Base-by-base conservation (phyloP, 1,140 invertebrate genomes). In the Lordiphosa collinella region DNA sequence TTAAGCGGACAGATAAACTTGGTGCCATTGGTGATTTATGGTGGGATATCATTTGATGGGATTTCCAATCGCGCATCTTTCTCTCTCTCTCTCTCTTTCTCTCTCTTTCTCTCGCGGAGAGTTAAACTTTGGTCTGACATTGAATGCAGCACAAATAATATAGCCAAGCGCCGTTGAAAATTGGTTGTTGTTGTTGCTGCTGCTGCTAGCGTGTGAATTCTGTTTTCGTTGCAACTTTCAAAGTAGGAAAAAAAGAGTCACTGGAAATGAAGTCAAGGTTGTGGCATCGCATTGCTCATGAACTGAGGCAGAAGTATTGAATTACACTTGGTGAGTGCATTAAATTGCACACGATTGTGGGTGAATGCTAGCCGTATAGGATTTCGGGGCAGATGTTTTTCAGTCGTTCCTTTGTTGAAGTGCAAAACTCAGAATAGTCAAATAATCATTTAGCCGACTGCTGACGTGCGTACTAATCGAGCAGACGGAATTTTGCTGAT, bases 11-110 rank as follows among this genome's bases (percentile, higher is more conserved):
- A 78, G 72, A 76, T 61, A 73, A 61, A 67, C 41, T 59, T 48
- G 70, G 48, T 80, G 74, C 66, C 79, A 78, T 84, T 84, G 69
- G 78, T 84, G 78, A 84, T 84, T 84, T 84, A 84, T 78, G 80
- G 78, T 84, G 60, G 68, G 79, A 84, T 63, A 48, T 55, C 61
- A 59, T 64, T 54, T 78, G 69, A 79, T 78, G 68, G 74, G 66
- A 43, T 51, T 51, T 37, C 35, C 59, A 44, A 50, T 38, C 37
- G 29, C 18, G 29, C 32, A 13, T 34, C 13, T 47, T 16, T 18
- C 43, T n/a, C 35, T 46, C 14, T n/a, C 36, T 41, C 25, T 40
- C 16, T 32, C 8, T 12, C 5, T 55, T n/a, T 51, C 38, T 55
- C 13, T 38, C 31, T 41, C n/a, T n/a, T n/a, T n/a, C n/a, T n/a